Conservation (phyloP, 2,797 vertebrate species). For the Eospalax fontanierii region DNA sequence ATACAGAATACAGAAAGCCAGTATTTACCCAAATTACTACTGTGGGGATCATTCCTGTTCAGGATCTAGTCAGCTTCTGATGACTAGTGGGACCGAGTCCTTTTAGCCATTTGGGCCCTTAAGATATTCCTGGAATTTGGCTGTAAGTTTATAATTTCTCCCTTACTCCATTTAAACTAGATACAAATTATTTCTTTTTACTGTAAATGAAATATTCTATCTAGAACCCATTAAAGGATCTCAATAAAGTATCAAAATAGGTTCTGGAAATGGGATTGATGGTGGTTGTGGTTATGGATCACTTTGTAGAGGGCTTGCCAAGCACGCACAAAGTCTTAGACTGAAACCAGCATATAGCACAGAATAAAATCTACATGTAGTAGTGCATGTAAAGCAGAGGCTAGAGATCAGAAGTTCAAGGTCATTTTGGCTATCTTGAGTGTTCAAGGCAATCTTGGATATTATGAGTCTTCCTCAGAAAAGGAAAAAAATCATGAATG, state of each 20-base stretch:
- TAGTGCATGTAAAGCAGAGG: neutral
- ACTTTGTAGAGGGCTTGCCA: neutral
- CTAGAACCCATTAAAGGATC: neutral
- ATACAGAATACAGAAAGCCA: neutral
- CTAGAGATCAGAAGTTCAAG: neutral
- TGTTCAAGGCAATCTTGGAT: neutral
- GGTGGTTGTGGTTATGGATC: neutral
- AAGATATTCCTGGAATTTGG: neutral
- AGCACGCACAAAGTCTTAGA: neutral
- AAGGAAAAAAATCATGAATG: neutral
- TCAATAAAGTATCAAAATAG: neutral
- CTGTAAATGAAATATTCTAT: neutral
- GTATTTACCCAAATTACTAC: neutral
- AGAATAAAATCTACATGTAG: neutral
- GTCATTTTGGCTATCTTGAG: neutral
- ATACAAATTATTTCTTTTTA: slow-evolving; percentile 6
- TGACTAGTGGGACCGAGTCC: neutral
- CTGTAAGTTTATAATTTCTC: neutral
- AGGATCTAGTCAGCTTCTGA: no score
- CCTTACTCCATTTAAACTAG: neutral
- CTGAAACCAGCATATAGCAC: no score
- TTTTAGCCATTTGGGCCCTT: neutral
- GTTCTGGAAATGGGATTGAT: neutral
- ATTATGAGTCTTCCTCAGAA: neutral
- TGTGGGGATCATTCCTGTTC: neutral